These are phyloP conservation scores for Diprion similis DNA, from an alignment of 1,140 invertebrate genomes.

Conservation along the genomic window DNA sequence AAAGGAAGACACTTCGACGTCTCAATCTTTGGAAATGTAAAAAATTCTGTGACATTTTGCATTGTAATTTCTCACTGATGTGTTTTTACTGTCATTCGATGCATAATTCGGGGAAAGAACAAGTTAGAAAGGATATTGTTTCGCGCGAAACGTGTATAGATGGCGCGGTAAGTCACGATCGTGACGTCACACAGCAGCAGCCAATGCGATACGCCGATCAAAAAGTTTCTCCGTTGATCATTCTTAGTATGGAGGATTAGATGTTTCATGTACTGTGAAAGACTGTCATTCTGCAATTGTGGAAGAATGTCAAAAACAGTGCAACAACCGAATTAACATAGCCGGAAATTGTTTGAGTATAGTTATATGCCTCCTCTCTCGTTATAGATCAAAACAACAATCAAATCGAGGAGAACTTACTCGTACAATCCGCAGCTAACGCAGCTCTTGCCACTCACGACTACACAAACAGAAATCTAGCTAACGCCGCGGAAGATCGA, in stretches of 20 bases:
- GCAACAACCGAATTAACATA: background rate
- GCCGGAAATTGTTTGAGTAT: too few relatives aligned
- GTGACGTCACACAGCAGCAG: too few relatives aligned
- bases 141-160: too few relatives aligned
- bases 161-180: too few relatives aligned
- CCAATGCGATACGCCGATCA: conserved; percentile 1
- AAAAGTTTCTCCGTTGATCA: conserved; percentile 21
- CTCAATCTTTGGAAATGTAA: too few relatives aligned
- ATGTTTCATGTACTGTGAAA: too few relatives aligned
- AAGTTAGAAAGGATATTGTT: too few relatives aligned
- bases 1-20: too few relatives aligned
- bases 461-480: conserved; percentile 55
- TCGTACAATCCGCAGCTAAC: conserved; percentile 46
- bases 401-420: conserved; percentile 43
- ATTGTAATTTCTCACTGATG: too few relatives aligned
- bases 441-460: conserved; percentile 58
- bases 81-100: too few relatives aligned
- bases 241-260: background rate
- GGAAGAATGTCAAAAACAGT: background rate
- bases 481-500: conserved; percentile 51
- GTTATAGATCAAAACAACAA: conserved; percentile 58
- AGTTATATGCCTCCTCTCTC: background rate
- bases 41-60: too few relatives aligned
- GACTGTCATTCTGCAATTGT: background rate
- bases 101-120: too few relatives aligned